Evolutionary conservation across 1,140 invertebrate species (phyloP).

Genomic region (Trichogramma pretiosum): DNA sequence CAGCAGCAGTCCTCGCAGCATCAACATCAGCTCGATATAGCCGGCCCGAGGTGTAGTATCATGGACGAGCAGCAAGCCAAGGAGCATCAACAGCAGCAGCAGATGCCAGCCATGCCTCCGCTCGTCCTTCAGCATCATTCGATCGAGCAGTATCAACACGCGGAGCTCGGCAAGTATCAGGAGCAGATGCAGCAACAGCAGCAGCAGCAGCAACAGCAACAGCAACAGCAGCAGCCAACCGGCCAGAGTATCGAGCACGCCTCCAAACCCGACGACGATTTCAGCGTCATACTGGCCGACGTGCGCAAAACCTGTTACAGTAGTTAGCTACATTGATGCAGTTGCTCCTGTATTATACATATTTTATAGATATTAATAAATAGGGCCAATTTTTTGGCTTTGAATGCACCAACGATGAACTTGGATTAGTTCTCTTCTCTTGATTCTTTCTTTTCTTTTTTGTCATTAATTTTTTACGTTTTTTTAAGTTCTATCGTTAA

Average conservation of each 20-base stretch:
- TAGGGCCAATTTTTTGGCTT: too few relatives aligned
- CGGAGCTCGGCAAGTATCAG: conserved; percentile 38
- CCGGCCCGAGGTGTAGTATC: conserved; percentile 38
- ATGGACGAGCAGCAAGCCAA: conserved; percentile 35
- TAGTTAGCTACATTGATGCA: conserved; percentile 47
- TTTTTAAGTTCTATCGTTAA: background rate
- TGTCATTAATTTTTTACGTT: background rate
- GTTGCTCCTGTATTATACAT: background rate
- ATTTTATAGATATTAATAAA: too few relatives aligned
- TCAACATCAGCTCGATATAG: conserved; percentile 34
- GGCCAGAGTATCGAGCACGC: conserved; percentile 40
- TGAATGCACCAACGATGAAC: too few relatives aligned
- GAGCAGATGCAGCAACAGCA: conserved; percentile 42
- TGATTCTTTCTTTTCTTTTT: background rate
- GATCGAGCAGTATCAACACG: conserved; percentile 37
- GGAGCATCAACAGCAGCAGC: conserved; percentile 33
- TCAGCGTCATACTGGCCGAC: conserved; percentile 75
- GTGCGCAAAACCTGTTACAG: conserved; percentile 80
- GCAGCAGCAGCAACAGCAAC: conserved; percentile 26
- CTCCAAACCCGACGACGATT: conserved; percentile 67
- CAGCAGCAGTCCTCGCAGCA: conserved; percentile 31
- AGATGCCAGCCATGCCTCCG: conserved; percentile 28
- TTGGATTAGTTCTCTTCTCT: too few relatives aligned
- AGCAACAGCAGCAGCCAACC: conserved; percentile 34
- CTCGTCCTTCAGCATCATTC: conserved; percentile 21